Conservation (phyloP, 2,888 invertebrate species). For the Monoplex corrugatus region DNA sequence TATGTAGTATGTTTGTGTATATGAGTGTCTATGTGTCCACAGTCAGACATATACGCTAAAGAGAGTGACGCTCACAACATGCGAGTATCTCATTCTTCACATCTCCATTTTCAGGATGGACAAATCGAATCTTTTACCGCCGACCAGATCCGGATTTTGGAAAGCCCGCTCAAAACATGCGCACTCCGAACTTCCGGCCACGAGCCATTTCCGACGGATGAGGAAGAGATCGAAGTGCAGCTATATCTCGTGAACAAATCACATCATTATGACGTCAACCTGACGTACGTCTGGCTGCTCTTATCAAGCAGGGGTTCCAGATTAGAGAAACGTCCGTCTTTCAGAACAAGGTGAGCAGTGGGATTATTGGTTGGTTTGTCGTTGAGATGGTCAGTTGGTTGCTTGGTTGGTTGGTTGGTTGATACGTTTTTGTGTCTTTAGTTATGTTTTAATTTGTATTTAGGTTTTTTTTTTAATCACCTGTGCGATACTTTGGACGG, state of each 20-base stretch:
- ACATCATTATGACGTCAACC: slow-evolving; percentile 64
- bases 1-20: too few species aligned
- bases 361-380: too few species aligned
- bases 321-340: slow-evolving; percentile 57
- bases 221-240: slow-evolving; percentile 61
- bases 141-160: slow-evolving; percentile 40
- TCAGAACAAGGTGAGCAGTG: slow-evolving; percentile 65
- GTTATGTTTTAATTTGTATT: too few species aligned
- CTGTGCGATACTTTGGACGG: too few species aligned
- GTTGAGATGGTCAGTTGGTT: too few species aligned
- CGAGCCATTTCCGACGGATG: neutral
- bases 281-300: slow-evolving; percentile 65
- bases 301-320: slow-evolving; percentile 64
- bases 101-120: slow-evolving; percentile 35
- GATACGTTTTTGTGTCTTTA: too few species aligned
- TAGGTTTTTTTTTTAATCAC: too few species aligned
- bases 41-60: too few species aligned
- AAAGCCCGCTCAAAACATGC: slow-evolving; percentile 13
- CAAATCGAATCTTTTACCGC: slow-evolving; percentile 33
- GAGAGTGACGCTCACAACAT: too few species aligned
- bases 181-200: slow-evolving; percentile 30
- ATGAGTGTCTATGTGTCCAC: too few species aligned
- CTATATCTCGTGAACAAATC: slow-evolving; percentile 68
- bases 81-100: too few species aligned
- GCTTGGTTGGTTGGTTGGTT: too few species aligned